Evolutionary conservation across 1,140 invertebrate species (phyloP), one percentile per base, ranked within the genome.

Genomic region (Ips typographus): DNA sequence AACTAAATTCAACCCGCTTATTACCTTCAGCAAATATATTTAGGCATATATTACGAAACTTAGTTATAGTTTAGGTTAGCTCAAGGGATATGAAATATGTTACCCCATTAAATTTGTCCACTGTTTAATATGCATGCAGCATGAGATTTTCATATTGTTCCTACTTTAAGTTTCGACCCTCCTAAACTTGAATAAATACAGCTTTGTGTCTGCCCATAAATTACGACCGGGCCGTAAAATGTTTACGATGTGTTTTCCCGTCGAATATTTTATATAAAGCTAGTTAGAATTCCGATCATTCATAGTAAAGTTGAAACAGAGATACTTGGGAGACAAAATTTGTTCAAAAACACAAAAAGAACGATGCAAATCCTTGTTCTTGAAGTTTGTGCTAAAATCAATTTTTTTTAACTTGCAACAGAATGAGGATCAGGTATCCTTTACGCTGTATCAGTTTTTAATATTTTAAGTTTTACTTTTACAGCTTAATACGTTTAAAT

Each of bases 11-110:
- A 56, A 56, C 22, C 53, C 53, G 37, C 38, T 37, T 5, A 7
- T 65, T 5, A 42, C 51, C 40, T 49, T 40, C 40, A n/a, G 38
- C 38, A 59, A 59, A 59, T 59, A 59, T 41, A 41, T 59, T 59
- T 59, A 39, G 49, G 60, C 40, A 52, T 47, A 63, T 38, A 63
- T 63, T 63, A 44, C 43, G 44, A 51, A 63, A 39, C 49, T 63
- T 63, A 39, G 43, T 59, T 40, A 22, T 40, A 59, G 57, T 59
- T 59, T 40, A 39, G 37, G 8, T 2, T 40, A 59, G 41, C 38
- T 38, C 53, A 1, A 22, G 53, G 38, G 22, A 56, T 22, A 56
- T 39, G 22, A 56, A 56, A 56, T 56, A 56, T 56, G n/a, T 56
- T 56, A 56, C 53, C 53, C 53, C n/a, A 56, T 56, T 56, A 56